A percentile compares a stretch with the other conserved stretches of the same genome.
Evolutionary conservation across 2,888 invertebrate species (phyloP).

Genomic region (Metallyticus violacea): DNA sequence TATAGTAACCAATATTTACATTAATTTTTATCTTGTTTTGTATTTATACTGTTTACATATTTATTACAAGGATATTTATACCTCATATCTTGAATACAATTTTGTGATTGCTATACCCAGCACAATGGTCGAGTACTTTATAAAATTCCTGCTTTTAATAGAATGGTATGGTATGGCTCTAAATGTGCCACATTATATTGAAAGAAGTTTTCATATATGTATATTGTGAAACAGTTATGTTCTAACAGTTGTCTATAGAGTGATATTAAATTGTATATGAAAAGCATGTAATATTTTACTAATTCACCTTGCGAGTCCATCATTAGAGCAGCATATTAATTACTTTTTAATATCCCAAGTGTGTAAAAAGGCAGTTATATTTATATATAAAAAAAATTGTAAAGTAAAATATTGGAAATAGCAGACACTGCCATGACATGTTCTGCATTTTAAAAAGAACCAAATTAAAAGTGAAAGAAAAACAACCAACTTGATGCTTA

Average conservation of each 20-base stretch:
- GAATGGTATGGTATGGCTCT: background rate
- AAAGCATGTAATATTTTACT: background rate
- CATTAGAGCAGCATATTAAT: too few species aligned
- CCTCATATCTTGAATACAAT: background rate
- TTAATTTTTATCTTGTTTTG: background rate
- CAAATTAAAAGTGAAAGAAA: too few species aligned
- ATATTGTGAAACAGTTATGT: background rate
- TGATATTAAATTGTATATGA: background rate
- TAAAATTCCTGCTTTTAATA: background rate
- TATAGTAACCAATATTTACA: background rate
- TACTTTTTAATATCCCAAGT: too few species aligned
- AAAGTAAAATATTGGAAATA: too few species aligned
- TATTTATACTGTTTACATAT: background rate
- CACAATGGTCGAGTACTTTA: background rate
- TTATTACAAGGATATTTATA: background rate
- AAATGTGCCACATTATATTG: background rate
- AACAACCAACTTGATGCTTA: too few species aligned
- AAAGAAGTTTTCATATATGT: background rate
- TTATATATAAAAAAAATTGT: too few species aligned
- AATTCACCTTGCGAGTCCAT: background rate
- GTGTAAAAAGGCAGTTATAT: too few species aligned
- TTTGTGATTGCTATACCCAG: background rate
- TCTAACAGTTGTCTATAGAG: background rate
- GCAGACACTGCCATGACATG: too few species aligned
- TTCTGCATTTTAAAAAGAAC: too few species aligned